Base-by-base conservation (phyloP, 2,797 vertebrate genomes). In the Clangula hyemalis region DNA sequence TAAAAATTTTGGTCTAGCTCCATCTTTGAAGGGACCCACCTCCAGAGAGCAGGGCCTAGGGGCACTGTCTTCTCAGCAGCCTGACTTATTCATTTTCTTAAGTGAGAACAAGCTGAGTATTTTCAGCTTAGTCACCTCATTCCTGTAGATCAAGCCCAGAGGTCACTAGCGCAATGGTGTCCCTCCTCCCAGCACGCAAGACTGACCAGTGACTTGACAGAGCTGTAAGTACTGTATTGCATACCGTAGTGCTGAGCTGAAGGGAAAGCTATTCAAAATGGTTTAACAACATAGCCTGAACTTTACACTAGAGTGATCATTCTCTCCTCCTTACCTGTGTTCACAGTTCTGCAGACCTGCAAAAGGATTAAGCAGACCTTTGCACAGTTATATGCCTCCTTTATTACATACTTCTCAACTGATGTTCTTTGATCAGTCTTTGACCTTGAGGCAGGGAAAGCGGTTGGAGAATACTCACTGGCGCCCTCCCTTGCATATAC, bases 81-180 rank as follows among this genome's bases (percentile, higher is more conserved):
- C 32, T 36, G 8, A 25, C 49, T 64, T n/a, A 28, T 64, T 86
- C 64, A 65, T 34, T 36, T 77, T 56, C 74, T 61, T 41, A 79
- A 74, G 71, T 76, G 60, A 3, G 3, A 82, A 79, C 22, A 43
- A 76, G 39, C 3, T 68, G 57, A 93, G 11, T 18, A 28, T 16
- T 65, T 90, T 71, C 68, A 91, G 74, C 56, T 88, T 85, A 94
- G 57, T 95, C 76, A 89, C 91, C 80, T 94, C 74, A 91, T 96
- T 96, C 83, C 49, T 94, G 39, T 19, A 78, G 68, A 88, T 78
- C 95, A 94, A 94, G 54, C n/a, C 66, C 61, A 82, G 76, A 85
- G 64, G 79, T 94, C 77, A 91, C 49, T 84, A 78, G 78, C 8
- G 12, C 38, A 36, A 74, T 47, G 74, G 32, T 57, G 22, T 94